Evolutionary conservation across 1,140 invertebrate species (phyloP).

Genomic region (Sitobion miscanthi): DNA sequence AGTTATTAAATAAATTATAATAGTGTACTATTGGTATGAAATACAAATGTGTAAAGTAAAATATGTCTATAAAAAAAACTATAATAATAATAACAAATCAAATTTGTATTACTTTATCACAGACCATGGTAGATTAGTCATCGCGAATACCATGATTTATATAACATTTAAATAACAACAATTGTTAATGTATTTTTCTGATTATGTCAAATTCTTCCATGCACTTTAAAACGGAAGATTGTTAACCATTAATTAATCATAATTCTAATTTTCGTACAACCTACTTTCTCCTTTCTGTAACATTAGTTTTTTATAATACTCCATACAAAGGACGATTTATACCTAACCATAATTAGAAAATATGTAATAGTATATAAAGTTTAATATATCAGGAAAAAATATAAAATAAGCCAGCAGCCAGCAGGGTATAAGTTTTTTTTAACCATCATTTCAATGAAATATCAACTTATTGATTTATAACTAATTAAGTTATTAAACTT

Average conservation of each 20-base stretch:
- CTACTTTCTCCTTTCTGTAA: conserved; percentile 31
- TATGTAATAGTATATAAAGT: background rate
- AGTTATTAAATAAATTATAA: background rate
- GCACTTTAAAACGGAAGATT: background rate
- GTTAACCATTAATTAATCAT: background rate
- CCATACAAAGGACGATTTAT: background rate
- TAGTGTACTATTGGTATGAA: background rate
- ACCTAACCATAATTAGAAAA: background rate
- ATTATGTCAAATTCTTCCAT: background rate
- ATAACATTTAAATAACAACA: background rate
- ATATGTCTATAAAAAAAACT: background rate
- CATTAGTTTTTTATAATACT: background rate
- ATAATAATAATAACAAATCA: background rate
- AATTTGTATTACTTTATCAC: background rate
- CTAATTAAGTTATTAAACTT: too few species aligned
- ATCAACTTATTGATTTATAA: too few species aligned
- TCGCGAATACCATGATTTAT: background rate
- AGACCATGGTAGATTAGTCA: background rate
- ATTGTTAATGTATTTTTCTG: background rate
- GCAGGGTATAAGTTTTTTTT: background rate
- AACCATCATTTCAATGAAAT: background rate
- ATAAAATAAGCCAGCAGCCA: background rate
- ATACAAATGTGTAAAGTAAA: background rate
- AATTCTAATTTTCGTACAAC: background rate
- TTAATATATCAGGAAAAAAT: background rate